phyloP scores from a whole-genome alignment of 2,797 vertebrate species.

The Sus cebifrons region DNA sequence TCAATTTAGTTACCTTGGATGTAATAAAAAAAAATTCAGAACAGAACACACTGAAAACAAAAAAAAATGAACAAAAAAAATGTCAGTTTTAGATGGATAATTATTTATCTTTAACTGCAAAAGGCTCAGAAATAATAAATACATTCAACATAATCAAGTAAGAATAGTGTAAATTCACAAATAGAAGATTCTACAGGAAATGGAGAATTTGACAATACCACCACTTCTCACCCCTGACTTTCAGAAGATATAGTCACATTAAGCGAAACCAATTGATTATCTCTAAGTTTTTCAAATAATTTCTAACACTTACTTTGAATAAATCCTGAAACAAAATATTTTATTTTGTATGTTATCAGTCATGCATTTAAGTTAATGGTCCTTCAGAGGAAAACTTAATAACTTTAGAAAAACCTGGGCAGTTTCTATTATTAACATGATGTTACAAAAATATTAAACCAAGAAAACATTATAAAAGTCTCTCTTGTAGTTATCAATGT shows the following conservation, averaged over 20 bases:
- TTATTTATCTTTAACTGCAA: constrained; percentile 19
- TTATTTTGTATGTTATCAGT: neutral
- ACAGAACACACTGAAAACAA: constrained; percentile 24
- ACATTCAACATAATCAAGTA: neutral
- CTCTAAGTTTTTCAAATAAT: constrained; percentile 17
- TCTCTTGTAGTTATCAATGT: constrained; percentile 26
- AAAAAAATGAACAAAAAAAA: constrained; percentile 9
- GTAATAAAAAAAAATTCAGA: constrained; percentile 9
- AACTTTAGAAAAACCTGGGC: constrained; percentile 47
- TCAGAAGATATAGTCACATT: neutral
- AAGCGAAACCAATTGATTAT: neutral
- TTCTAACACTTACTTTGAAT: neutral
- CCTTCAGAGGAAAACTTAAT: neutral
- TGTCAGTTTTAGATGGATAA: neutral
- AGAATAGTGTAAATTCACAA: neutral
- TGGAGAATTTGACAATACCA: neutral
- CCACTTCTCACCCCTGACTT: neutral
- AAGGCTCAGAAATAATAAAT: constrained; percentile 49
- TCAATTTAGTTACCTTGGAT: neutral
- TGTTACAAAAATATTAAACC: constrained; percentile 61
- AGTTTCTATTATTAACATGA: constrained; percentile 29
- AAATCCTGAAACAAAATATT: constrained; percentile 13
- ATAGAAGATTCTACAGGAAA: neutral
- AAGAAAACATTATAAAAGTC: constrained; percentile 41
- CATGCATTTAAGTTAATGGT: neutral